phyloP scores from a whole-genome alignment of 2,888 invertebrate species.

The Cosmia trapezina region DNA sequence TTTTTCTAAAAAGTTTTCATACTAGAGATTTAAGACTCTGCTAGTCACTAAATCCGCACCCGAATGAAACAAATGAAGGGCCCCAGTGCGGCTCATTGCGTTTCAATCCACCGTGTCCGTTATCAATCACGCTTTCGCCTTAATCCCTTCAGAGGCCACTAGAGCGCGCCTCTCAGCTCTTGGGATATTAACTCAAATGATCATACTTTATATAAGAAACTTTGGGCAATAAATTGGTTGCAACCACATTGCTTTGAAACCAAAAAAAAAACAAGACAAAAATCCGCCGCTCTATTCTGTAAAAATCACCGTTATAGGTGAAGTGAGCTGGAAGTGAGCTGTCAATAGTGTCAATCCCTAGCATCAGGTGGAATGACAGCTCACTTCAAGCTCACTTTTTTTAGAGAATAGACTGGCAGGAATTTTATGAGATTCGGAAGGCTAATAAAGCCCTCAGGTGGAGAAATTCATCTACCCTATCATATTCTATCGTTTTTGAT shows the following conservation, averaged over 20 bases:
- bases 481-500: not conserved
- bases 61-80: constrained; percentile 59
- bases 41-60: constrained; percentile 7
- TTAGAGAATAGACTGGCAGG: too few species aligned
- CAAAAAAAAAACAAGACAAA: not conserved
- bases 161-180: constrained; percentile 23
- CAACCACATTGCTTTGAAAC: not conserved
- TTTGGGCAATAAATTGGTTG: constrained; percentile 2
- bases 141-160: constrained; percentile 39
- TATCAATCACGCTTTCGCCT: constrained; percentile 59
- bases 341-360: not conserved
- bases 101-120: constrained; percentile 51
- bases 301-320: not conserved
- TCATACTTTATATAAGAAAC: constrained; percentile 20
- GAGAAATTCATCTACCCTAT: not conserved
- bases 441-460: not conserved
- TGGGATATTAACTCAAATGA: constrained; percentile 35
- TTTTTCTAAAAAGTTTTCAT: too few species aligned
- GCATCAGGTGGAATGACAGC: not conserved
- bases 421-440: not conserved
- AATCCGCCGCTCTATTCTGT: not conserved
- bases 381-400: not conserved
- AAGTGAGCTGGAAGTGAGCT: not conserved
- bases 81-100: constrained; percentile 59
- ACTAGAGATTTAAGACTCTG: not conserved